Evolutionary conservation across 2,888 invertebrate genomes (phyloP).

Genomic region (Drymonia ruficornis): DNA sequence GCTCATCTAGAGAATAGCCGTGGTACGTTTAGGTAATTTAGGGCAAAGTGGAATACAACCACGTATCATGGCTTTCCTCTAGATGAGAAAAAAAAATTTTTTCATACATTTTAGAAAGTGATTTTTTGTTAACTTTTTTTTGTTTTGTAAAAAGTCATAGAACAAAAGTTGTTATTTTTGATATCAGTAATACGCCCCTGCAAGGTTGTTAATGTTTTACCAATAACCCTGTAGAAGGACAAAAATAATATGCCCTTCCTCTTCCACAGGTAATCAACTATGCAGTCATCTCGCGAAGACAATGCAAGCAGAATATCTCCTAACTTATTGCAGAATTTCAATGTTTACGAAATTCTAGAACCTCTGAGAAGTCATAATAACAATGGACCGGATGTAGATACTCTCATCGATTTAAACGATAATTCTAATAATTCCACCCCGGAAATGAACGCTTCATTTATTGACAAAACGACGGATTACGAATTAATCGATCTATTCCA

Average conservation of each 20-base stretch:
- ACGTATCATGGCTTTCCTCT: too few relatives aligned
- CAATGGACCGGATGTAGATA: constrained; percentile 18
- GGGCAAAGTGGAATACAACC: too few relatives aligned
- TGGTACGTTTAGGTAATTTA: too few relatives aligned
- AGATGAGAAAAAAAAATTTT: too few relatives aligned
- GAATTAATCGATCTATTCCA: constrained; percentile 26
- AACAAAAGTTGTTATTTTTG: too few relatives aligned
- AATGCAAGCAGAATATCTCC: constrained; percentile 15
- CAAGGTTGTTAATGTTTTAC: too few relatives aligned
- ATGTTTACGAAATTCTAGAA: constrained; percentile 20
- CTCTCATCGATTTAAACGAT: constrained; percentile 25
- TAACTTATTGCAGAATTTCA: constrained; percentile 27
- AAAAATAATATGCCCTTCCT: not conserved
- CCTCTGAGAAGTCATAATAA: constrained; percentile 23
- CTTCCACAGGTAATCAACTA: constrained; percentile 8
- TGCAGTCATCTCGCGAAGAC: constrained; percentile 8
- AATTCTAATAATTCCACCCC: constrained; percentile 14
- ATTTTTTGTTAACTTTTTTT: too few relatives aligned
- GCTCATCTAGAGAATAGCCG: too few relatives aligned
- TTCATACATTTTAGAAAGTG: too few relatives aligned
- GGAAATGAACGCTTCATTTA: constrained; percentile 9
- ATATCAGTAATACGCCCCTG: too few relatives aligned
- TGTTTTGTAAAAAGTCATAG: too few relatives aligned
- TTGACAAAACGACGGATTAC: constrained; percentile 20
- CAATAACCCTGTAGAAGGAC: not conserved